Evolutionary conservation across 2,888 invertebrate species (phyloP).

Genomic region (Nephrotoma flavescens): DNA sequence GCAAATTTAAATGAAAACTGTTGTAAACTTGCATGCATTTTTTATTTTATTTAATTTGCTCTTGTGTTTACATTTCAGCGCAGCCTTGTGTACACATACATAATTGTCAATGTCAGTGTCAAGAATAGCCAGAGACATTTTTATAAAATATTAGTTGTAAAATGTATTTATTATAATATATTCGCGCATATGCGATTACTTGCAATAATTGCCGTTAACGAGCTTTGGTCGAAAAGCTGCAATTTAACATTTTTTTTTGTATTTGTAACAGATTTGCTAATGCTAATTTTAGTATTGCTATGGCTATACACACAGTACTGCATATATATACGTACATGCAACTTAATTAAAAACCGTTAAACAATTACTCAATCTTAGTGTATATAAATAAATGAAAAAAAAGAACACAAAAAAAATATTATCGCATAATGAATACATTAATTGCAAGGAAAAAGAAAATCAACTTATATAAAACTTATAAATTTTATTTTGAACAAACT

Average conservation of each 20-base stretch:
- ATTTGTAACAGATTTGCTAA: neutral
- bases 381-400: neutral
- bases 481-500: neutral
- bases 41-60: neutral
- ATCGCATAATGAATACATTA: neutral
- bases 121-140: slow-evolving; percentile 6
- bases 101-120: slow-evolving; percentile 11
- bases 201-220: neutral
- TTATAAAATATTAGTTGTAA: neutral
- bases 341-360: neutral
- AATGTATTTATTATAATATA: neutral
- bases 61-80: neutral
- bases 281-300: neutral
- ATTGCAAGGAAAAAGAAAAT: neutral
- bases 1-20: neutral
- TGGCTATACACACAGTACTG: neutral
- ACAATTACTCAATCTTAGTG: neutral
- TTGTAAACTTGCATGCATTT: neutral
- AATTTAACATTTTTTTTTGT: neutral
- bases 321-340: neutral
- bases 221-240: neutral
- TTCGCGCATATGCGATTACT: neutral
- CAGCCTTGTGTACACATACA: slow-evolving; percentile 8
- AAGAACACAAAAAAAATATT: neutral
- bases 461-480: neutral